Percentiles rank a stretch among this genome's conserved stretches.
Evolutionary conservation across 1,140 invertebrate species (phyloP).

Genomic region (Lutraria rhynchaena): DNA sequence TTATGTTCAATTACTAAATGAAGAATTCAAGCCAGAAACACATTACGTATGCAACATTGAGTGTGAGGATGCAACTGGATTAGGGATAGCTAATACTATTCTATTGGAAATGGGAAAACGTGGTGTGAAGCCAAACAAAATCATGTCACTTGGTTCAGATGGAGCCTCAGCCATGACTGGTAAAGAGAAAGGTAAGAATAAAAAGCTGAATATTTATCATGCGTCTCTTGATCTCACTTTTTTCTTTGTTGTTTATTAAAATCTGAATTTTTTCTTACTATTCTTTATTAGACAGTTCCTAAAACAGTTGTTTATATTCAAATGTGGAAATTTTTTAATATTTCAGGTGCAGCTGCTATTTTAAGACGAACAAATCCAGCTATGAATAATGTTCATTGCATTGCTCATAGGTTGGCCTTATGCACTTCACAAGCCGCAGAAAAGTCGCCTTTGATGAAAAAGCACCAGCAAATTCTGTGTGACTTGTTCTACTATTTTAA

Average conservation of each 20-base stretch:
- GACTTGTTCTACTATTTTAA: constrained; percentile 47
- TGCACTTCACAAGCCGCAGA: constrained; percentile 56
- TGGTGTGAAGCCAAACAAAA: not conserved
- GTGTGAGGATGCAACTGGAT: constrained; percentile 37
- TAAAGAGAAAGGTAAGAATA: constrained; percentile 21
- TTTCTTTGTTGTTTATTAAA: no score
- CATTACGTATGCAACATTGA: constrained; percentile 33
- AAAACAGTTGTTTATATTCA: not conserved
- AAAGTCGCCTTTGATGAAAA: constrained; percentile 7
- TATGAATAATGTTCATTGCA: constrained; percentile 44
- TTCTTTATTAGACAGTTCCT: not conserved
- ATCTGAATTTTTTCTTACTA: not conserved
- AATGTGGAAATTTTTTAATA: not conserved
- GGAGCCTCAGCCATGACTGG: constrained; percentile 59
- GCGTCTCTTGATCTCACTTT: no score
- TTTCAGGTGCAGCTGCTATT: constrained; percentile 3
- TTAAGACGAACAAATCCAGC: constrained; percentile 14
- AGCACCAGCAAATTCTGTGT: constrained; percentile 19
- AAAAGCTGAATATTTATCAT: not conserved
- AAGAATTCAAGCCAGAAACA: constrained; percentile 11
- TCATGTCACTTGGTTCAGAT: constrained; percentile 38
- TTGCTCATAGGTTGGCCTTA: constrained; percentile 39
- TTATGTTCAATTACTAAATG: constrained; percentile 27
- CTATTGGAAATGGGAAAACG: not conserved
- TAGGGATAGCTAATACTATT: constrained; percentile 17